Percentiles rank a stretch among this genome's conserved stretches.
These are phyloP conservation scores for Phrynocephalus versicolor DNA, from an alignment of 2,113 vertebrate genomes.

Conservation along the genomic window DNA sequence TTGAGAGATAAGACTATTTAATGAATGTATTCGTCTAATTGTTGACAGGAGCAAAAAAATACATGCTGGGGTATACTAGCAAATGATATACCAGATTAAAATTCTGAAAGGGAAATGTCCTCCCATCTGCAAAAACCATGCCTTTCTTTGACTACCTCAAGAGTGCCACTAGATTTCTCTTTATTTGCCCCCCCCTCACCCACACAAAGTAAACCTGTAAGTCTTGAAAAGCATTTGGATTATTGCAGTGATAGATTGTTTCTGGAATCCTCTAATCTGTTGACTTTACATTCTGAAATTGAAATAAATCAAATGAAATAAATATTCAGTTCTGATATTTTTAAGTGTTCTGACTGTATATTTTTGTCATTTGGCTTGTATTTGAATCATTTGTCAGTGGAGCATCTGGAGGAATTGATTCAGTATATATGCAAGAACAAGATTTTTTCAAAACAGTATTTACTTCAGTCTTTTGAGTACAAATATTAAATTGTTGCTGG, in stretches of 20 bases:
- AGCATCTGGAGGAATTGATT: no score
- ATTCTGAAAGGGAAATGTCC: conserved; percentile 85
- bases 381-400: neutral
- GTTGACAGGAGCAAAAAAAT: conserved; percentile 78
- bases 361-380: conserved; percentile 37
- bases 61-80: conserved; percentile 79
- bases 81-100: conserved; percentile 91
- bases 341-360: neutral
- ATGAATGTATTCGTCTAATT: conserved; percentile 83
- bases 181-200: conserved; percentile 43
- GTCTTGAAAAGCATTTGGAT: conserved; percentile 63
- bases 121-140: conserved; percentile 86
- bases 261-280: conserved; percentile 36
- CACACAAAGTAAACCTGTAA: conserved; percentile 58
- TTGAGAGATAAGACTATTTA: conserved; percentile 79
- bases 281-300: conserved; percentile 44
- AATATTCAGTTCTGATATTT: conserved; percentile 23
- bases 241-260: conserved; percentile 62
- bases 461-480: neutral
- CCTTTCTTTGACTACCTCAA: conserved; percentile 89
- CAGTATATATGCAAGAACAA: no score
- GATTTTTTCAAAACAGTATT: neutral
- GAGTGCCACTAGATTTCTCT: conserved; percentile 70
- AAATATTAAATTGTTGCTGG: conserved; percentile 4
- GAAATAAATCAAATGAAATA: neutral